A percentile compares a stretch with the other conserved stretches of the same genome.
These are phyloP conservation scores for Tylochromis polylepis DNA, from an alignment of 2,113 vertebrate genomes.

Conservation along the genomic window DNA sequence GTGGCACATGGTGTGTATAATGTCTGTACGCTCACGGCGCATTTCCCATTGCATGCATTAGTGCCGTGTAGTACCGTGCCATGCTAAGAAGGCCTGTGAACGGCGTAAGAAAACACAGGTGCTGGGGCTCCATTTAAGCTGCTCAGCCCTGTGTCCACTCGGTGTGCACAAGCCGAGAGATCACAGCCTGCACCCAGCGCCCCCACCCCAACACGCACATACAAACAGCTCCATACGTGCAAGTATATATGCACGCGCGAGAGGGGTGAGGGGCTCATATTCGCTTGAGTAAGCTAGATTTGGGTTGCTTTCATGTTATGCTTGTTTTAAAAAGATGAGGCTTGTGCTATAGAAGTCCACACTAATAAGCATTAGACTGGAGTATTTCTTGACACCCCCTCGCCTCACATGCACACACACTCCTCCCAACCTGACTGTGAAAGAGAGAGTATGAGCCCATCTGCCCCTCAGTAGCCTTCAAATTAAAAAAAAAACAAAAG, in stretches of 20 bases:
- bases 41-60: background rate
- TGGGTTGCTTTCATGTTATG: conserved; percentile 70
- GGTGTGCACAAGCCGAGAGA: conserved; percentile 71
- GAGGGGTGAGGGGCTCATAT: background rate
- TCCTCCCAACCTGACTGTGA: background rate
- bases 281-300: conserved; percentile 59
- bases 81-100: conserved; percentile 63
- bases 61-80: conserved; percentile 27
- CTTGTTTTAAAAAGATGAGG: conserved; percentile 69
- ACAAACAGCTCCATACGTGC: conserved; percentile 27
- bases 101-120: conserved; percentile 69
- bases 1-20: background rate
- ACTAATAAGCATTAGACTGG: conserved; percentile 73
- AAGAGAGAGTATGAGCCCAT: conserved; percentile 73
- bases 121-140: conserved; percentile 65
- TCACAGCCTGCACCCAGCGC: conserved; percentile 57
- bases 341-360: conserved; percentile 55
- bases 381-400: conserved; percentile 54
- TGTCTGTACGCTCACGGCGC: background rate
- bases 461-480: conserved; percentile 62
- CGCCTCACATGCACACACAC: background rate
- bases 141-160: conserved; percentile 68
- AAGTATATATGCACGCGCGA: background rate
- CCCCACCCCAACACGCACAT: background rate
- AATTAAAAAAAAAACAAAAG: conserved; percentile 46